Evolutionary conservation across 2,113 vertebrate species (phyloP).

Genomic region (Hiodon alosoides): DNA sequence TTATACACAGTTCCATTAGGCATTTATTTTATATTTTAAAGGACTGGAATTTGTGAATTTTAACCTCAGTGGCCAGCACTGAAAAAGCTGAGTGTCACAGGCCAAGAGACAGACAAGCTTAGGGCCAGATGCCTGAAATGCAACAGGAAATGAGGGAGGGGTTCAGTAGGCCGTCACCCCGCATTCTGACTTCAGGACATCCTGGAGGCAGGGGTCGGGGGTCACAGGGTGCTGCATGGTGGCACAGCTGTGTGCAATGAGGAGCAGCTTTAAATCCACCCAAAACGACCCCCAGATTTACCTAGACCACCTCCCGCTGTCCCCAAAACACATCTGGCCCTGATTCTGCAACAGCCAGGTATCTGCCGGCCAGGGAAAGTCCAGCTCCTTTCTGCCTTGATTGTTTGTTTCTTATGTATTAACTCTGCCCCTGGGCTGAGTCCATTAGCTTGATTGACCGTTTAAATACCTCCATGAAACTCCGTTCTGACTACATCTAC

Average conservation of each 20-base stretch:
- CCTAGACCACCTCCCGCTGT: conserved; percentile 40
- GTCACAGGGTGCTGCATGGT: conserved; percentile 45
- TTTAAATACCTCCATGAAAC: conserved; percentile 31
- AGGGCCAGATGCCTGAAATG: conserved; percentile 17
- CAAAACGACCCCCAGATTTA: conserved; percentile 43
- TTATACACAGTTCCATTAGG: not conserved
- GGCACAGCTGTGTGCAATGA: conserved; percentile 67
- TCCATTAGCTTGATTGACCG: conserved; percentile 61
- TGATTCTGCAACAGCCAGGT: conserved; percentile 56
- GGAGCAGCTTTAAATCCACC: conserved; percentile 33
- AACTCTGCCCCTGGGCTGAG: conserved; percentile 47
- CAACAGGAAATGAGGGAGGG: conserved; percentile 60
- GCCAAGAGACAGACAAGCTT: not conserved
- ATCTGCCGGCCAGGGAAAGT: conserved; percentile 48
- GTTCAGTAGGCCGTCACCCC: conserved; percentile 54
- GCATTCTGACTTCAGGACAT: conserved; percentile 54
- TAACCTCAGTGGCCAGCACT: not conserved
- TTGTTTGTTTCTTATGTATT: conserved; percentile 68
- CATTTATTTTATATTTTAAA: not conserved
- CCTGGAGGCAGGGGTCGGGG: conserved; percentile 50
- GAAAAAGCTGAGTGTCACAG: not conserved
- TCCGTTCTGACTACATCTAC: not conserved
- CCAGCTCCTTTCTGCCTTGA: conserved; percentile 38
- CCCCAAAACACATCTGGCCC: conserved; percentile 67
- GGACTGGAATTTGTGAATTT: not conserved